A percentile compares a stretch with the other conserved stretches of the same genome.
phyloP scores from a whole-genome alignment of 2,797 vertebrate species.

The Nyctibius grandis region DNA sequence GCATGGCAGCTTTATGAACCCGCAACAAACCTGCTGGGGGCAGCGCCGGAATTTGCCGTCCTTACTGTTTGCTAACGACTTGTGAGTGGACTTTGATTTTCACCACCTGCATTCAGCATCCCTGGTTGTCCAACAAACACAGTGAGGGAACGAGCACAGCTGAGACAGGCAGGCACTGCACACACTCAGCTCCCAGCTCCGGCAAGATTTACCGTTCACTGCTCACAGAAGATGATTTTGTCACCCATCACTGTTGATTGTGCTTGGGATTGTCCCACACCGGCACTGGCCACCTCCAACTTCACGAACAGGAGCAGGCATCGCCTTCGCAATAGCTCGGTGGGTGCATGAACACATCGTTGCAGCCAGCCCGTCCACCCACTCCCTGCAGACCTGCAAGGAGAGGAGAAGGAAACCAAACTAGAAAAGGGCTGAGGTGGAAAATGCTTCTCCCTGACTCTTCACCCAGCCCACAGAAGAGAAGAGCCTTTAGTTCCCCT shows the following conservation, averaged over 20 bases:
- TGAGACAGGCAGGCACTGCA: no score
- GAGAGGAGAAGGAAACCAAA: neutral
- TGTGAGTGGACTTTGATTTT: neutral
- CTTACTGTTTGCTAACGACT: neutral
- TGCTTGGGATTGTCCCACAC: neutral
- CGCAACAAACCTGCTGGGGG: neutral
- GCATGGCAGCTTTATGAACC: neutral
- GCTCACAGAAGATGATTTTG: neutral
- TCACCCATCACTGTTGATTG: no score
- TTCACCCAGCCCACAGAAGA: neutral
- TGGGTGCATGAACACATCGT: rapidly evolving
- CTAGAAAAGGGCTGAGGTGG: neutral
- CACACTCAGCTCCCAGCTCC: neutral
- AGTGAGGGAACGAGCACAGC: neutral
- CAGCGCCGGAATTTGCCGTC: neutral
- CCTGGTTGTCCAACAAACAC: rapidly evolving
- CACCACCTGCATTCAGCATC: neutral
- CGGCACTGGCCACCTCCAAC: neutral
- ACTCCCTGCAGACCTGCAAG: neutral
- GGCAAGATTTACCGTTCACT: neutral
- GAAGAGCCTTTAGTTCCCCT: neutral
- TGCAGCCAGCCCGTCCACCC: rapidly evolving
- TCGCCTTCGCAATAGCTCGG: rapidly evolving
- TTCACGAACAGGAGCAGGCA: neutral
- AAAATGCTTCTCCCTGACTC: neutral